Base-by-base conservation (phyloP, 2,797 vertebrate genomes). In the Phrynocephalus guinanensis region DNA sequence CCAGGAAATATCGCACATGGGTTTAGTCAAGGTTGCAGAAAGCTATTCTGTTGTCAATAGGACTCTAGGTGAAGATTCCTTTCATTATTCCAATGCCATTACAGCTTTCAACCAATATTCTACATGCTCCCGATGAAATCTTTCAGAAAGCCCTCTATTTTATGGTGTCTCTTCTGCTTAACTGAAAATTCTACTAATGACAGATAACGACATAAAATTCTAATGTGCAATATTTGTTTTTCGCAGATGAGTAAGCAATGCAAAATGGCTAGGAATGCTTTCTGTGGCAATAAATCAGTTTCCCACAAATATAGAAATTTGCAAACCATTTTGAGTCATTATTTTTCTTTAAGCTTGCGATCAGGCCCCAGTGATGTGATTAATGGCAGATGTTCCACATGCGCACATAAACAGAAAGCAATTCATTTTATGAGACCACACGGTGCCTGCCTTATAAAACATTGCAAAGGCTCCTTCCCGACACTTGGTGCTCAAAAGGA, bases 111-210 rank as follows among this genome's bases (percentile, higher is more conserved):
- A 78, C 44, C 20, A 70, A 52, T 76, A 48, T 88, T 68, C 24
- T 76, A 20, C 28, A 68, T 85, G 26, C 73, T 63, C 15, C 56
- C 20, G 63, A 30, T 33, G 63, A 56, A 67, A 80, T 50, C 52
- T 66, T 68, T 68, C 81, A 28, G 80, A 85, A 24, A 76, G 28
- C 13, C 72, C 63, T 81, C 16, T 76, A 22, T 85, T 85, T 44
- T 83, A 48, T 84, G 84, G 5, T 68, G 78, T 63, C 60, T 63
- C 48, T 50, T 81, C 78, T 24, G 71, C 78, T 81, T 88, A 88
- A 88, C 84, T 88, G 87, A 85, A 85, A 88, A 88, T 85, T 80
- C 79, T 24, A 87, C 79, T 88, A 88, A 88, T 77, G 83, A 82
- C 83, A 88, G 84, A 89, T 82, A 83, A 86, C 76, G 79, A 68